These are phyloP conservation scores for Drosophila quadrilineata DNA, from an alignment of 1,140 invertebrate species.

Conservation along the genomic window DNA sequence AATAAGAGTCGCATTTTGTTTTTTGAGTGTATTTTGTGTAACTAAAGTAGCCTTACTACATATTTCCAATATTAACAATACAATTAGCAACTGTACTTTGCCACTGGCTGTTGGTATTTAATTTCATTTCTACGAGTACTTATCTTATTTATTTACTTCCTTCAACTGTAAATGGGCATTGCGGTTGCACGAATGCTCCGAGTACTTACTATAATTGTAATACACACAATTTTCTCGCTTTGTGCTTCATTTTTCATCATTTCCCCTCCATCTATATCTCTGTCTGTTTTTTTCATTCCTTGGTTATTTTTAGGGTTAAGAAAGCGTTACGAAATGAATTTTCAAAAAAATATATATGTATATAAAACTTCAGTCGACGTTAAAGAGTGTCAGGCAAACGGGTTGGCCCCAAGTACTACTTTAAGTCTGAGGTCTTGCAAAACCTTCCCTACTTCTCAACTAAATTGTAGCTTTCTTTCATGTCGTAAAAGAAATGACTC, in stretches of 20 bases:
- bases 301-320: slow-evolving; percentile 40
- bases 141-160: slow-evolving; percentile 24
- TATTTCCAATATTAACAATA: slow-evolving; percentile 16
- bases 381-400: slow-evolving; percentile 17
- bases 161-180: slow-evolving; percentile 8
- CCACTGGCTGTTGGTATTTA: slow-evolving; percentile 16
- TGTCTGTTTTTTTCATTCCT: slow-evolving; percentile 12
- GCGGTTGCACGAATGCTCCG: background rate
- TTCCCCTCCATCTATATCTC: slow-evolving; percentile 6
- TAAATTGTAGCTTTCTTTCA: slow-evolving; percentile 22
- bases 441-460: slow-evolving; percentile 1
- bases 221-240: slow-evolving; percentile 27
- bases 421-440: slow-evolving; percentile 14
- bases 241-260: slow-evolving; percentile 5
- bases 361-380: background rate
- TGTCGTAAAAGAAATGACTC: slow-evolving; percentile 47
- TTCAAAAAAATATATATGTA: slow-evolving; percentile 25
- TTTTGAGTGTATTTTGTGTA: slow-evolving; percentile 7
- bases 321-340: slow-evolving; percentile 73
- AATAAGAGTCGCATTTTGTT: background rate
- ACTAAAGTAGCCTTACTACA: slow-evolving; percentile 14
- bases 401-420: background rate
- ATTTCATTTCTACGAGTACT: slow-evolving; percentile 14
- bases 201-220: slow-evolving; percentile 1
- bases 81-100: slow-evolving; percentile 43